Conservation (phyloP, 2,797 vertebrate species). For the Cheracebus regulus region DNA sequence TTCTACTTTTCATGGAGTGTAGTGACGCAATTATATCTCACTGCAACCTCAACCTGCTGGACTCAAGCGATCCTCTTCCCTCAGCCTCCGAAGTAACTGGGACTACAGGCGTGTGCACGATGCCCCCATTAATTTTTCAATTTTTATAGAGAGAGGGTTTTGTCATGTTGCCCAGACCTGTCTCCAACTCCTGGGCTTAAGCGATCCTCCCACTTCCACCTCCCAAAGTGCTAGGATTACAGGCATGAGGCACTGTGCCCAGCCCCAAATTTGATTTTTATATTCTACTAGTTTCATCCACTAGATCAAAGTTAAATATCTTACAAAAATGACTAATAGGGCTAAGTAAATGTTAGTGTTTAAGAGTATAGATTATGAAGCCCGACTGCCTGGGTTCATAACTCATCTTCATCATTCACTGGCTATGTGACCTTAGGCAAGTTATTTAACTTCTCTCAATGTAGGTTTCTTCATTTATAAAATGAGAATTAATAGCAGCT, state of each 20-base stretch:
- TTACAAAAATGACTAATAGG: constrained; percentile 72
- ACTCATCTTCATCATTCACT: neutral
- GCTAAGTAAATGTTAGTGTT: constrained; percentile 58
- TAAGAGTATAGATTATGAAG: neutral
- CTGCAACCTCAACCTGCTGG: neutral
- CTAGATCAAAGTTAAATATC: constrained; percentile 69
- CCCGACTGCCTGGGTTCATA: neutral
- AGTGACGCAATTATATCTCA: neutral
- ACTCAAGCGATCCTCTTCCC: neutral
- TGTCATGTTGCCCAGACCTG: neutral
- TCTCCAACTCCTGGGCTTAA: neutral
- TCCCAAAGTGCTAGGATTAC: neutral
- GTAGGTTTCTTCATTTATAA: constrained; percentile 3
- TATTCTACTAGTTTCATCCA: constrained; percentile 75
- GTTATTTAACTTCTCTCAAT: neutral
- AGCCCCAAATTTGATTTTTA: constrained; percentile 65
- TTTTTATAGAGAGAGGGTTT: neutral
- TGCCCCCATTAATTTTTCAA: neutral
- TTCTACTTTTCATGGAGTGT: neutral
- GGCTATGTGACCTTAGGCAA: neutral
- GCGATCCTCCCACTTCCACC: neutral
- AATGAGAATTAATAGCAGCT: neutral
- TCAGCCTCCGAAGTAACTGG: neutral
- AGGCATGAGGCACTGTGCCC: neutral
- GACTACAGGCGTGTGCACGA: neutral